These are phyloP conservation scores for Drosophila cognata DNA, from an alignment of 2,888 invertebrate species.

Conservation along the genomic window DNA sequence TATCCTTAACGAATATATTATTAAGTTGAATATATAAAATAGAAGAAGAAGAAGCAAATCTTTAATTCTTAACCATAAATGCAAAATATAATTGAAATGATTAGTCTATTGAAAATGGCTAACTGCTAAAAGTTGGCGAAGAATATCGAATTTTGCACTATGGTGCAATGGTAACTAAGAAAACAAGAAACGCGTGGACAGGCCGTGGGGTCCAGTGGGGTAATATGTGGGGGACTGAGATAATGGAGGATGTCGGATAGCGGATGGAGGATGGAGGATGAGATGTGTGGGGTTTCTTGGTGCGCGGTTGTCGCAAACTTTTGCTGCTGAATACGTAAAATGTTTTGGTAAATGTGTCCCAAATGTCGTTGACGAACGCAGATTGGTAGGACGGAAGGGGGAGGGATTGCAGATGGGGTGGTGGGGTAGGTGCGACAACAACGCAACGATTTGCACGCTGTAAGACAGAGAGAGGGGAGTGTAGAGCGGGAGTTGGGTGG, in stretches of 20 bases:
- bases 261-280: slow-evolving; percentile 6
- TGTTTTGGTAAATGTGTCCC: slow-evolving; percentile 80
- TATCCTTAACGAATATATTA: not conserved
- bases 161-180: slow-evolving; percentile 16
- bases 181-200: slow-evolving; percentile 36
- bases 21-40: not conserved
- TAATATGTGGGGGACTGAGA: not conserved
- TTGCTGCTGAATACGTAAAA: slow-evolving; percentile 80
- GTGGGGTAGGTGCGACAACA: slow-evolving; percentile 57
- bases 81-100: not conserved
- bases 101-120: not conserved
- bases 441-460: slow-evolving; percentile 70
- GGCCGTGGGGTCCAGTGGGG: slow-evolving; percentile 10
- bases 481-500: not conserved
- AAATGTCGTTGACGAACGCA: slow-evolving; percentile 72
- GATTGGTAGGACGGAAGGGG: not conserved
- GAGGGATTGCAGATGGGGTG: slow-evolving; percentile 21
- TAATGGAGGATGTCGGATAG: slow-evolving; percentile 4
- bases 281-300: slow-evolving; percentile 16
- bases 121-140: not conserved
- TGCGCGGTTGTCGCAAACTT: slow-evolving; percentile 59
- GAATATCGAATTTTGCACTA: not conserved
- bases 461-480: not conserved
- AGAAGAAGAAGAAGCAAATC: not conserved
- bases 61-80: not conserved